phyloP scores from a whole-genome alignment of 2,888 invertebrate genomes.

The Lottia scabra region DNA sequence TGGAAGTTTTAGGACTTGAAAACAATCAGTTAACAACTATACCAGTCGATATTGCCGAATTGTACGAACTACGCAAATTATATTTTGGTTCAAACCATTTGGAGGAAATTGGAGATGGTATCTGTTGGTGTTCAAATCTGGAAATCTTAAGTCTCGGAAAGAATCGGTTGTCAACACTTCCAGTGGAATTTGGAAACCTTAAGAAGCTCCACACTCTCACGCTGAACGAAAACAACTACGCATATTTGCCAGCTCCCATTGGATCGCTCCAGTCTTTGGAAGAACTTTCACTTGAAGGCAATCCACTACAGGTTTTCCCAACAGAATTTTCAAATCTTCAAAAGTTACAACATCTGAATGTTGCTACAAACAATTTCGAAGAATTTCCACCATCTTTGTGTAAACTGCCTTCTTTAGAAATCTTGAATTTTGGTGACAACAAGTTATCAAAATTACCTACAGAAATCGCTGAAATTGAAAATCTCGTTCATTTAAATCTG shows the following conservation, averaged over 20 bases:
- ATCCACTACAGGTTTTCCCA: slow-evolving; percentile 50
- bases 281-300: slow-evolving; percentile 44
- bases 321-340: slow-evolving; percentile 53
- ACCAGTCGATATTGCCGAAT: slow-evolving; percentile 54
- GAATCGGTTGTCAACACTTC: slow-evolving; percentile 55
- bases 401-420: slow-evolving; percentile 43
- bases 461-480: slow-evolving; percentile 48
- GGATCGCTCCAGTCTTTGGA: slow-evolving; percentile 50
- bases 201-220: slow-evolving; percentile 52
- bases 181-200: slow-evolving; percentile 60
- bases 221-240: slow-evolving; percentile 54
- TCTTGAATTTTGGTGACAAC: slow-evolving; percentile 52
- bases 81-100: slow-evolving; percentile 59
- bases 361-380: slow-evolving; percentile 53
- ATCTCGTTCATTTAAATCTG: slow-evolving; percentile 46
- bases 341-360: slow-evolving; percentile 51
- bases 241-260: slow-evolving; percentile 47
- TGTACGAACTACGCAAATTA: slow-evolving; percentile 56
- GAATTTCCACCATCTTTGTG: slow-evolving; percentile 53
- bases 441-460: slow-evolving; percentile 44
- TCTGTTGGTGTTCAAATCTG: slow-evolving; percentile 57
- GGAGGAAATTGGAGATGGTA: slow-evolving; percentile 54
- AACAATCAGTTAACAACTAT: slow-evolving; percentile 54
- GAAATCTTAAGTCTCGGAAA: slow-evolving; percentile 54
- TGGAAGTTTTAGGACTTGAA: slow-evolving; percentile 57